phyloP scores from a whole-genome alignment of 2,888 invertebrate species.

The Eupeodes latifasciatus region DNA sequence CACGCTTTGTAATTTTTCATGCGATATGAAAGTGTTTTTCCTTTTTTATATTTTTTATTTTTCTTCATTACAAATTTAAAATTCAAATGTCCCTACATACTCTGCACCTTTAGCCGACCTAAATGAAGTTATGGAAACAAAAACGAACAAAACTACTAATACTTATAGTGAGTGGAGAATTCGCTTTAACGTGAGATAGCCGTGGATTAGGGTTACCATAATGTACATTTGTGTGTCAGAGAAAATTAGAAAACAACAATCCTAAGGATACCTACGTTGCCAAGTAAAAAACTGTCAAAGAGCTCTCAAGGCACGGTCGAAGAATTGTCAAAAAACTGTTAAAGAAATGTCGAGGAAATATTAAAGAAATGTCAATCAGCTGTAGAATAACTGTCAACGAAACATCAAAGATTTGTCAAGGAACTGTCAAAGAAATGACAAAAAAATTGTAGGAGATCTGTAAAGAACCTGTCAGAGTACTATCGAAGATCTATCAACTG shows the following conservation, averaged over 20 bases:
- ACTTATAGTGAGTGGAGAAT: not conserved
- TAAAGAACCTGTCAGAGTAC: no score
- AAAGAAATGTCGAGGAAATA: no score
- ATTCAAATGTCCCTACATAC: conserved; percentile 38
- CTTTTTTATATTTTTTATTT: not conserved
- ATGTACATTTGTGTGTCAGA: not conserved
- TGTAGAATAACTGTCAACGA: no score
- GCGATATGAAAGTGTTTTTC: conserved; percentile 42
- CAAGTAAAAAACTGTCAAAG: no score
- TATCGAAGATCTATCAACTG: no score
- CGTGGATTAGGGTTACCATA: not conserved
- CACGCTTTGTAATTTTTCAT: conserved; percentile 61
- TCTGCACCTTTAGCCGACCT: conserved; percentile 29
- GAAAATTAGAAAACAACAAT: not conserved
- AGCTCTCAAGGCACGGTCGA: no score
- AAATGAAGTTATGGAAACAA: conserved; percentile 41
- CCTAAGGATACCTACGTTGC: no score
- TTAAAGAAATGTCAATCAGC: no score
- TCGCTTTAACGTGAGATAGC: not conserved
- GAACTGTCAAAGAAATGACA: no score
- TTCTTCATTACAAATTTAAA: conserved; percentile 44
- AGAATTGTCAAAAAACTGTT: no score
- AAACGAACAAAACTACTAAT: not conserved
- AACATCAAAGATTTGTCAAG: no score
- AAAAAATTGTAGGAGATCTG: no score